Conservation (phyloP, 1,140 invertebrate species). For the Sinonovacula constricta region DNA sequence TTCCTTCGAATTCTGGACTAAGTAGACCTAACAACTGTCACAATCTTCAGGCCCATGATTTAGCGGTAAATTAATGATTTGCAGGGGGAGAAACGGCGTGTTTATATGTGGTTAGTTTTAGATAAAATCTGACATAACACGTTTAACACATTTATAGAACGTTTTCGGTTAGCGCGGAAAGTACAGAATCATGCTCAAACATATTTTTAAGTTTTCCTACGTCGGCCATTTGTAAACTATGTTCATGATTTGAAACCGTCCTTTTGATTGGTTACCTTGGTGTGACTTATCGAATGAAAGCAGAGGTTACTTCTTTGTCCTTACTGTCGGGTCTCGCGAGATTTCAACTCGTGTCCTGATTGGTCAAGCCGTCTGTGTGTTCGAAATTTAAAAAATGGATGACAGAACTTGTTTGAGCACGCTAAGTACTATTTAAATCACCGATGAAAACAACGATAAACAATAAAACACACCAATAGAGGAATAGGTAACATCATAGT, state of each 20-base stretch:
- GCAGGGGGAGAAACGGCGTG: too few relatives aligned
- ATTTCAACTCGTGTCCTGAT: constrained; percentile 31
- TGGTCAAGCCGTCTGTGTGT: constrained; percentile 36
- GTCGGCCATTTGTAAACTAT: constrained; percentile 49
- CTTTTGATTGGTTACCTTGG: constrained; percentile 39
- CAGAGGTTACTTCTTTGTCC: background rate
- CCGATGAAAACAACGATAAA: too few relatives aligned
- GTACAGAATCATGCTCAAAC: constrained; percentile 38
- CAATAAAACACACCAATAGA: too few relatives aligned
- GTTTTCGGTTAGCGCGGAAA: constrained; percentile 1
- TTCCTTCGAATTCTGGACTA: too few relatives aligned
- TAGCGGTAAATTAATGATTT: too few relatives aligned
- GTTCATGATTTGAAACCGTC: constrained; percentile 1
- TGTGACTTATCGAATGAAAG: too few relatives aligned
- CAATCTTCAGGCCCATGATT: too few relatives aligned
- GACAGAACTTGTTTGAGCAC: constrained; percentile 45
- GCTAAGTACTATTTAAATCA: constrained; percentile 13
- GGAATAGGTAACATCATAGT: too few relatives aligned
- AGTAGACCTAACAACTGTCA: too few relatives aligned
- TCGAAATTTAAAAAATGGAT: constrained; percentile 61
- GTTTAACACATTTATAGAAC: background rate
- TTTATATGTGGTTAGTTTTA: too few relatives aligned
- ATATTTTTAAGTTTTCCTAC: constrained; percentile 13
- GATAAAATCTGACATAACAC: too few relatives aligned
- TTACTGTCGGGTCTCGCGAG: constrained; percentile 19